Evolutionary conservation across 1,140 invertebrate genomes (phyloP).

Genomic region (Centruroides vittatus): DNA sequence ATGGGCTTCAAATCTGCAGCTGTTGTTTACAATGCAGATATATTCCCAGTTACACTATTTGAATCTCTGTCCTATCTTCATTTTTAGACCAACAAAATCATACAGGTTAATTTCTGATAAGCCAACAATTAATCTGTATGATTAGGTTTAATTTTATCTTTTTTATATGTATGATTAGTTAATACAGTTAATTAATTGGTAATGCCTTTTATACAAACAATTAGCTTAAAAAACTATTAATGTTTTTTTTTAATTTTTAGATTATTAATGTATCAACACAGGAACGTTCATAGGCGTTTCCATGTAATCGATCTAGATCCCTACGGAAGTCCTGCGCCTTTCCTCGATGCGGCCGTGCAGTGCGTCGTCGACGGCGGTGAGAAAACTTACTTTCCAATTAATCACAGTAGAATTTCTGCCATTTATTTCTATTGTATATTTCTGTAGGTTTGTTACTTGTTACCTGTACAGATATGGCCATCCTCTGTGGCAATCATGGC

Average conservation of each 20-base stretch:
- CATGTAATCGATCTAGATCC: constrained; percentile 93
- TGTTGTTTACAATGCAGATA: no score
- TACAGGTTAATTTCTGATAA: no score
- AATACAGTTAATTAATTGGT: no score
- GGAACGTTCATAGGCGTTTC: constrained; percentile 49
- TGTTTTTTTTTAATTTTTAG: constrained; percentile 30
- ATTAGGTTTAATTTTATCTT: no score
- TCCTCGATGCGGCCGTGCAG: constrained; percentile 80
- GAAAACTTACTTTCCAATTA: neutral
- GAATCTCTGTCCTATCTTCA: no score
- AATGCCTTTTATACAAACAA: no score
- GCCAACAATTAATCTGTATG: no score
- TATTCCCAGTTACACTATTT: no score
- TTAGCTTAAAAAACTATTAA: no score
- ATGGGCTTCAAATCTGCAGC: no score
- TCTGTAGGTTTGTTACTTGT: constrained; percentile 54
- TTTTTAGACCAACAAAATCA: no score
- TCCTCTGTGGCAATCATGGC: constrained; percentile 85
- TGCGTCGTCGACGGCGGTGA: constrained; percentile 30
- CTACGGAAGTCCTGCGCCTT: constrained; percentile 86
- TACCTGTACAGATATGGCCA: constrained; percentile 96
- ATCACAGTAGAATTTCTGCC: neutral
- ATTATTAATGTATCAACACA: constrained; percentile 67
- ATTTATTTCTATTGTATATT: neutral
- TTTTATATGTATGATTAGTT: no score